A percentile compares a stretch with the other conserved stretches of the same genome.
phyloP scores from a whole-genome alignment of 2,888 invertebrate genomes.

The Melieria omissa region DNA sequence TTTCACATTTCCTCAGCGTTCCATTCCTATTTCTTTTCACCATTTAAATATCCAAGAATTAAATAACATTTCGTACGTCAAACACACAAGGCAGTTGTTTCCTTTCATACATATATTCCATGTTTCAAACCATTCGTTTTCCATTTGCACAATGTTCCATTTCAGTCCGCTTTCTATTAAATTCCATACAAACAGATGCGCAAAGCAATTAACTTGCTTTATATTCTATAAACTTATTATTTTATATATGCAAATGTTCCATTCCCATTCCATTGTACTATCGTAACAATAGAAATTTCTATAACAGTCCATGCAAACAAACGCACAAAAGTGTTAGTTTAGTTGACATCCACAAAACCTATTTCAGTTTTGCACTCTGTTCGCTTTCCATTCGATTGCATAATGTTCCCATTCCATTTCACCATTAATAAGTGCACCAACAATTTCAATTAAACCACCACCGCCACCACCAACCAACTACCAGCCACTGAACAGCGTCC shows the following conservation, averaged over 20 bases:
- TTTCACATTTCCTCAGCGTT: background rate
- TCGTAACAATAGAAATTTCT: background rate
- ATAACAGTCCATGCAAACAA: background rate
- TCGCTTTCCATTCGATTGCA: background rate
- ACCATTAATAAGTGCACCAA: background rate
- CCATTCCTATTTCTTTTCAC: background rate
- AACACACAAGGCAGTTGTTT: background rate
- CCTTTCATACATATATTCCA: background rate
- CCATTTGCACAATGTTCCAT: background rate
- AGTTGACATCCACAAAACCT: background rate
- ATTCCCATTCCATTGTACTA: too few species aligned
- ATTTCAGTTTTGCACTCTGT: background rate
- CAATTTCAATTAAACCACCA: background rate
- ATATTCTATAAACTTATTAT: too few species aligned
- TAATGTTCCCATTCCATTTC: too few species aligned
- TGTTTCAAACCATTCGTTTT: background rate
- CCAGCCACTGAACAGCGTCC: background rate
- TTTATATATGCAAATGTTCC: too few species aligned
- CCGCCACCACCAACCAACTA: background rate
- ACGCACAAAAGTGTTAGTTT: background rate
- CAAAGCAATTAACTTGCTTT: too few species aligned
- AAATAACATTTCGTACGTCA: too few species aligned
- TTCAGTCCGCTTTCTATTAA: background rate
- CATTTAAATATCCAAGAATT: too few species aligned
- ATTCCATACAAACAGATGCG: too few species aligned